These are phyloP conservation scores for Pseudorhombus dupliciocellatus DNA, from an alignment of 2,113 vertebrate genomes.

Conservation along the genomic window DNA sequence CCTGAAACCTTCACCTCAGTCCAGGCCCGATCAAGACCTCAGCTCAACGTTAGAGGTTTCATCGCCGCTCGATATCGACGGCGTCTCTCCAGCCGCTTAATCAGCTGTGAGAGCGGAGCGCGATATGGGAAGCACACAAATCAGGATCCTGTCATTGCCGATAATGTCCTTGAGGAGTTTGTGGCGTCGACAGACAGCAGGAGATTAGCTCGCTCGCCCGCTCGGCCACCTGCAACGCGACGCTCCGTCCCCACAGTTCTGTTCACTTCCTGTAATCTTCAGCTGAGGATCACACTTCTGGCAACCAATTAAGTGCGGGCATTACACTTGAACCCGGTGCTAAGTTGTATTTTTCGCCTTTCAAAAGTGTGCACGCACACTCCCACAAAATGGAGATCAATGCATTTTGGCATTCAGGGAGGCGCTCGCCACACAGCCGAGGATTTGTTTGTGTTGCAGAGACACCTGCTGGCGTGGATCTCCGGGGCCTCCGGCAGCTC, in stretches of 20 bases:
- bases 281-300: constrained; percentile 40
- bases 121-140: constrained; percentile 45
- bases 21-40: constrained; percentile 7
- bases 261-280: constrained; percentile 19
- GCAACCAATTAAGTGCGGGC: constrained; percentile 49
- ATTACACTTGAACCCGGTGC: constrained; percentile 43
- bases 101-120: constrained; percentile 31
- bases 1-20: background rate
- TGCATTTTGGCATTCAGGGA: constrained; percentile 22
- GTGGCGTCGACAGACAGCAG: constrained; percentile 23
- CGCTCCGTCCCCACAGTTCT: background rate
- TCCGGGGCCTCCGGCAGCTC: background rate
- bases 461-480: constrained; percentile 69
- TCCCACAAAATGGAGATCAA: constrained; percentile 23
- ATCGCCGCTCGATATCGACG: constrained; percentile 13
- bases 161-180: constrained; percentile 53
- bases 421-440: background rate
- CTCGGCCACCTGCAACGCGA: constrained; percentile 6
- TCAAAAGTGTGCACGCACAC: background rate
- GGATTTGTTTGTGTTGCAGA: constrained; percentile 63
- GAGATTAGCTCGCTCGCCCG: constrained; percentile 25
- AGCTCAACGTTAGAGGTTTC: constrained; percentile 11
- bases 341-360: constrained; percentile 50
- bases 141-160: constrained; percentile 21
- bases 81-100: constrained; percentile 18